Base-by-base conservation (phyloP, 2,113 vertebrate genomes). In the Spilogale gracilis region DNA sequence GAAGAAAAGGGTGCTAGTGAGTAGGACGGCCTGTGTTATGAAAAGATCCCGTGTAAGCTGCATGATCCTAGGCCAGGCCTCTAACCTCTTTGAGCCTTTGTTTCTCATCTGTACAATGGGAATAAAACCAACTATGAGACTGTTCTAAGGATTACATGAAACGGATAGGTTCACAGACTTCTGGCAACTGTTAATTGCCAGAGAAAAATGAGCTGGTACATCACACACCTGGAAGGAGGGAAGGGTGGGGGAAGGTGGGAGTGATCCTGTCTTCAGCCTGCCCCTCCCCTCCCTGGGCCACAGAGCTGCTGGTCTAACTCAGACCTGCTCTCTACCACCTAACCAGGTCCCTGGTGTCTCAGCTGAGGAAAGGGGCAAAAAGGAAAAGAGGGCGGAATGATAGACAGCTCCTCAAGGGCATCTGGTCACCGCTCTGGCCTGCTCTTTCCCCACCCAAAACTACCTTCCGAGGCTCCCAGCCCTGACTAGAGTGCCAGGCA, bases 231-330 rank as follows among this genome's bases (percentile, higher is more conserved):
- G 43, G 32, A 43, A 0, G 0, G 1, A 7, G 23, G 16, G 9
- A 21, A 21, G 9, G 4, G 38, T 11, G 12, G 50, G 38, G 9
- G 9, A 18, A 1, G 5, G 5, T 6, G 1, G 0, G 0, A 48
- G 27, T 6, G 21, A 30, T 16, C 56, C 38, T 73, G 88, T 65
- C 82, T 90, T 43, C 81, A 54, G 14, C 30, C 27, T 30, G 32
- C 4, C 4, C 18, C 20, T 23, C 69, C 58, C 32, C 6, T 48
- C 6, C 30, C 48, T 69, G 50, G 50, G 79, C 38, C 79, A 50
- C 52, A 56, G 71, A 30, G 45, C 43, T 38, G 74, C 12, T 6
- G 25, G 14, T 27, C 45, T 32, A 54, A 32, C 54, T 65, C 30
- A 38, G 3, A 65, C 52, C 67, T 27, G 52, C 10, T 48, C 90